Evolutionary conservation across 1,140 invertebrate species (phyloP).

Genomic region (Leguminivora glycinivorella): DNA sequence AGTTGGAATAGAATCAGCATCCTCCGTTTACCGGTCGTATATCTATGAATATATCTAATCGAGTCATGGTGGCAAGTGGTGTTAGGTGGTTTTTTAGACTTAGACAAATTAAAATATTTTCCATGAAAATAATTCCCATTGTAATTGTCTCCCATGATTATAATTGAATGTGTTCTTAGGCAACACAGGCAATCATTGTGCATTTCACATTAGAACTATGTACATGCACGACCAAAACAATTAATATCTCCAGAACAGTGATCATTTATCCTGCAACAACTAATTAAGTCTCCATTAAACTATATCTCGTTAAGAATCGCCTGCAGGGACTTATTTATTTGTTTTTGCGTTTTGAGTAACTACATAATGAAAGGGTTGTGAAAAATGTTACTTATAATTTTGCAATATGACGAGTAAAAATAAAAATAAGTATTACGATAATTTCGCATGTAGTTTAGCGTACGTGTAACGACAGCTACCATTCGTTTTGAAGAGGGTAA

Average conservation of each 20-base stretch:
- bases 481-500: neutral
- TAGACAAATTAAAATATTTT: too few species aligned
- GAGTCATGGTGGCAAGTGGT: too few species aligned
- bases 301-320: conserved; percentile 19
- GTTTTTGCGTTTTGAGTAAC: neutral
- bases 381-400: neutral
- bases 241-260: neutral
- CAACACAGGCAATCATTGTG: too few species aligned
- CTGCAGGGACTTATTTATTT: neutral
- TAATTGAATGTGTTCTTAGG: too few species aligned
- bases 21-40: too few species aligned
- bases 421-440: neutral
- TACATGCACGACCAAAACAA: neutral
- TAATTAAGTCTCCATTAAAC: conserved; percentile 9
- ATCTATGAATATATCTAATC: too few species aligned
- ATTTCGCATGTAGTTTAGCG: neutral
- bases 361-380: neutral
- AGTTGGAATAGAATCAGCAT: too few species aligned
- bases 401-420: neutral
- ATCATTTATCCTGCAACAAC: conserved; percentile 13
- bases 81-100: too few species aligned
- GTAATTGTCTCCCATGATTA: too few species aligned
- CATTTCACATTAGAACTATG: neutral
- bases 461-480: neutral
- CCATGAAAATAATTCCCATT: too few species aligned